Conservation (phyloP, 2,888 invertebrate genomes). For the Tinea semifulvella region DNA sequence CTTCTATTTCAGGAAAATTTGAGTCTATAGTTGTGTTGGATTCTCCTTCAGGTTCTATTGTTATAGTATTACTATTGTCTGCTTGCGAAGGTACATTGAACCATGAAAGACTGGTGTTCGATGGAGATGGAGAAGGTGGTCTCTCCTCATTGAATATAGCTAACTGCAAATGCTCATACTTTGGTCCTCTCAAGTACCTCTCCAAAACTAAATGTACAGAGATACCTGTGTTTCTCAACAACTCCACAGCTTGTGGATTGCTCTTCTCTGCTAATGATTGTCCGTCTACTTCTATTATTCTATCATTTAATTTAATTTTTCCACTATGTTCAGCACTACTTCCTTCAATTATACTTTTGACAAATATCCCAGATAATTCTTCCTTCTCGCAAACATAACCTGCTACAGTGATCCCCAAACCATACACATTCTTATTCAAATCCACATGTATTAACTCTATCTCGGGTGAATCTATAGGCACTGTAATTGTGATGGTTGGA, state of each 20-base stretch:
- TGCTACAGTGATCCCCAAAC: constrained; percentile 94
- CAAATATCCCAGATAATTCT: constrained; percentile 99
- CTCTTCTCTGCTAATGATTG: constrained; percentile 89
- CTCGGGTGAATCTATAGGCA: constrained; percentile 72
- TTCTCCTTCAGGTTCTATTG: constrained; percentile 79
- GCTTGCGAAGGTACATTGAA: constrained; percentile 80
- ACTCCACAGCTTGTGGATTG: constrained; percentile 96
- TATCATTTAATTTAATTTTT: constrained; percentile 93
- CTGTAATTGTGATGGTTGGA: constrained; percentile 57
- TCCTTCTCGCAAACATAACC: constrained; percentile 98
- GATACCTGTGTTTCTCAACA: constrained; percentile 92
- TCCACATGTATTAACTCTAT: constrained; percentile 91
- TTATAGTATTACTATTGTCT: constrained; percentile 61
- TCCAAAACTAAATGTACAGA: constrained; percentile 90
- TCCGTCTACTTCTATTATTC: constrained; percentile 96
- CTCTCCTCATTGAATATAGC: constrained; percentile 75
- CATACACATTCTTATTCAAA: constrained; percentile 90
- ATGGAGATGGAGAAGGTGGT: constrained; percentile 74
- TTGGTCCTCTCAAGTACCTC: constrained; percentile 91
- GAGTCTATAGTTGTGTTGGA: constrained; percentile 84
- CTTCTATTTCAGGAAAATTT: constrained; percentile 69
- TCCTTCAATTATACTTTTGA: constrained; percentile 96
- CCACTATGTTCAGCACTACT: constrained; percentile 95
- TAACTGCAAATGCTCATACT: constrained; percentile 90
- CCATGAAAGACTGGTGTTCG: constrained; percentile 85